Percentiles rank a stretch among this genome's conserved stretches.
Evolutionary conservation across 1,140 invertebrate genomes (phyloP).

Genomic region (Cryptotermes secundus): DNA sequence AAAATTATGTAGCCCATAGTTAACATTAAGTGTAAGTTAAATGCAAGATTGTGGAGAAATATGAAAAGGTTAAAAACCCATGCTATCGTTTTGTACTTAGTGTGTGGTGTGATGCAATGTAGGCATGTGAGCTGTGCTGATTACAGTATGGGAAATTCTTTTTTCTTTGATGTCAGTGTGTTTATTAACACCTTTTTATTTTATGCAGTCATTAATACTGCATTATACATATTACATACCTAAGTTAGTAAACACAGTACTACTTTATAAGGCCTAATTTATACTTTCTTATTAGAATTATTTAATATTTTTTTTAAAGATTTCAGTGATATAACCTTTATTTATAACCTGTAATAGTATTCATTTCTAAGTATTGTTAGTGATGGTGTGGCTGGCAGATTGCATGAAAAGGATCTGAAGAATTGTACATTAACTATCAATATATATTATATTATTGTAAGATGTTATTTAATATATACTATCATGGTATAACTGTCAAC

Average conservation of each 20-base stretch:
- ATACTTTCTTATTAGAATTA: slow-evolving; percentile 13
- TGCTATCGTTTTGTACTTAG: not conserved
- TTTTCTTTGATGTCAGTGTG: not conserved
- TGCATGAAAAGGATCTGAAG: slow-evolving; percentile 3
- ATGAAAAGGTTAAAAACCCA: not conserved
- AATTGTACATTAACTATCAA: slow-evolving; percentile 27
- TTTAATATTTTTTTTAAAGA: not conserved
- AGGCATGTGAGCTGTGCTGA: not conserved
- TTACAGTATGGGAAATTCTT: not conserved
- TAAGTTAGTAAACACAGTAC: not conserved
- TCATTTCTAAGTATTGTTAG: slow-evolving; percentile 12
- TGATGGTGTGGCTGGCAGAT: slow-evolving; percentile 19
- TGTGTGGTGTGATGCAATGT: not conserved
- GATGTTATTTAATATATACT: slow-evolving; percentile 22
- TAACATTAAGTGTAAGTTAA: not conserved
- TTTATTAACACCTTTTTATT: not conserved
- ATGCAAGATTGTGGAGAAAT: not conserved
- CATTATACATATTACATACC: not conserved
- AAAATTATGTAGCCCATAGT: not conserved
- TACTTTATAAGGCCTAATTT: slow-evolving; percentile 14
- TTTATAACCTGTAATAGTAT: not conserved
- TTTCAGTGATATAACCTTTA: not conserved
- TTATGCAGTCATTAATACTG: not conserved
- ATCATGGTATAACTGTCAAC: slow-evolving; percentile 30
- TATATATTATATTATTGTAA: slow-evolving; percentile 31